Evolutionary conservation across 2,888 invertebrate genomes (phyloP).

Genomic region (Aricia artaxerxes): DNA sequence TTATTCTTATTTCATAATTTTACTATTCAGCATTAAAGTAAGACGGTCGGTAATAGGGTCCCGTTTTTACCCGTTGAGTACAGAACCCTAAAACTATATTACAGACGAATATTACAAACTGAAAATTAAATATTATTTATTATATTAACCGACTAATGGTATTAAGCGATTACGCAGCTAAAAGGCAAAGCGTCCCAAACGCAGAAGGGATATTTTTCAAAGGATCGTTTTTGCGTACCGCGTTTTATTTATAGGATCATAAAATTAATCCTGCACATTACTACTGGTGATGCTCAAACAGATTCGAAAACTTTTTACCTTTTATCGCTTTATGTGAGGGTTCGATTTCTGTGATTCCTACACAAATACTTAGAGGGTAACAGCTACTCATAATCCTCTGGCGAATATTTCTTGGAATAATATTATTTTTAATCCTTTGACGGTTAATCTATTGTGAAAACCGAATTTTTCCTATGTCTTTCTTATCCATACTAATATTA

Average conservation of each 20-base stretch:
- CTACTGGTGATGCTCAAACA: conserved; percentile 2
- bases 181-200: background rate
- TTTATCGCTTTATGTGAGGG: background rate
- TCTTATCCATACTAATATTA: too few species aligned
- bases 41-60: too few species aligned
- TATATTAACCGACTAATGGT: background rate
- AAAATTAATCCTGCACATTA: conserved; percentile 26
- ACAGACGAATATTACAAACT: too few species aligned
- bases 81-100: too few species aligned
- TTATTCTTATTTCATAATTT: too few species aligned
- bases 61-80: too few species aligned
- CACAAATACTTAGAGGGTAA: background rate
- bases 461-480: too few species aligned
- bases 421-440: background rate
- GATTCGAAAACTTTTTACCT: conserved; percentile 16
- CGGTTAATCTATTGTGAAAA: too few species aligned
- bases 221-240: background rate
- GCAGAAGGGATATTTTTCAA: background rate
- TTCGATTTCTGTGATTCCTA: background rate
- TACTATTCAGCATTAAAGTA: too few species aligned
- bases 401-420: background rate
- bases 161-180: background rate
- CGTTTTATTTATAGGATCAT: conserved; percentile 20
- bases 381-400: background rate
- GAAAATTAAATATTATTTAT: too few species aligned